Evolutionary conservation across 2,888 invertebrate species (phyloP).

Genomic region (Pollenia labialis): DNA sequence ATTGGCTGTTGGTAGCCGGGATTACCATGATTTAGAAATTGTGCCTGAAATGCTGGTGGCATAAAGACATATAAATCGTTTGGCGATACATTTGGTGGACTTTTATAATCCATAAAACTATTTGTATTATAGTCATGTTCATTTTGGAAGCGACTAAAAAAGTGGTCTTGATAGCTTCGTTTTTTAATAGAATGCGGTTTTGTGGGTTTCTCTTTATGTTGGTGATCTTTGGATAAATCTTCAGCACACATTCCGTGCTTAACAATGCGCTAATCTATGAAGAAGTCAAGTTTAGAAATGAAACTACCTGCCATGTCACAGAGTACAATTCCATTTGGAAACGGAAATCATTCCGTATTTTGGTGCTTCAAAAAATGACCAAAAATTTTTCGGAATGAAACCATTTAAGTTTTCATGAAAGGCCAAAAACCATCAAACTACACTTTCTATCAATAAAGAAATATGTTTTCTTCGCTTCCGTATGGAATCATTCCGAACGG

Average conservation of each 20-base stretch:
- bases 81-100: conserved; percentile 1
- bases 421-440: too few species aligned
- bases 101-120: conserved; percentile 26
- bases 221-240: conserved; percentile 72
- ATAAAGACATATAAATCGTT: conserved; percentile 74
- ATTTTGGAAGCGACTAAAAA: conserved; percentile 54
- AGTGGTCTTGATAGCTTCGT: conserved; percentile 73
- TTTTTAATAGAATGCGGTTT: conserved; percentile 63
- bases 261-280: conserved; percentile 78
- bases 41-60: conserved; percentile 77
- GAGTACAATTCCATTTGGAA: too few species aligned
- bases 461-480: too few species aligned
- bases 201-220: conserved; percentile 53
- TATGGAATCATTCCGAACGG: too few species aligned
- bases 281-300: neutral
- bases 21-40: conserved; percentile 30
- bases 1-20: conserved; percentile 8
- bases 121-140: conserved; percentile 15
- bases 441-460: too few species aligned
- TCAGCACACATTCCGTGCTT: conserved; percentile 79
- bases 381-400: too few species aligned
- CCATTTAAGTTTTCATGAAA: too few species aligned
- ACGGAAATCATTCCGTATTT: too few species aligned
- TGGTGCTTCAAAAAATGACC: too few species aligned
- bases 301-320: too few species aligned